Base-by-base conservation (phyloP, 1,140 invertebrate species). In the Lethocerus indicus region DNA sequence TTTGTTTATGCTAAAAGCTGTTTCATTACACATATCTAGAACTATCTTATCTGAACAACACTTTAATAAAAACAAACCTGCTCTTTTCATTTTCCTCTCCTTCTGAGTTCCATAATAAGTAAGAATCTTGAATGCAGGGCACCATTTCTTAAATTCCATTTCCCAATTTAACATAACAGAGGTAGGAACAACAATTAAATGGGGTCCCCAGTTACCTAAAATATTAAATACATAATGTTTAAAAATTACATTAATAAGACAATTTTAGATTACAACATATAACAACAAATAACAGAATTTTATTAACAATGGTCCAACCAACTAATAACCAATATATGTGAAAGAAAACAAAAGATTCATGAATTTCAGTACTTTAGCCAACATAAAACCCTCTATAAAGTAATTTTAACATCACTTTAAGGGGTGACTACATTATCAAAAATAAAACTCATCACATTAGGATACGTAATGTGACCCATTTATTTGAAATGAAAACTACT, bases 121-220 rank as follows among this genome's bases (percentile, higher is more conserved):
- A 53, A 99, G 71, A 60, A 99, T 93, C 76, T 99, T 99, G 60
- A 99, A 95, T 41, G 87, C 89, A 1, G 96, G 96, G 69, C 94
- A 98, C 95, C 96, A 99, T 66, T 98, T 98, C 67, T 98, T 99
- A 58, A 95, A 91, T 67, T 99, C 96, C 87, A 98, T 95, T 71
- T 99, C 96, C 96, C 96, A 99, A 70, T 99, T 99, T 28, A 99
- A 73, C 87, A 99, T 96, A n/a, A 99, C 95, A 59, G 93, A 98
- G 9, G 96, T 99, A 45, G 96, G 96, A 52, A 98, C 96, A 53
- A 99, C 87, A 56, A 99, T 93, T 9, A 99, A 72, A 76, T 99
- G 96, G 41, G 96, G 96, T 21, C 96, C 96, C 96, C 96, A 99
- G 63, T 80, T 74, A 49, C 72, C 74, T 74, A 55, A 39, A 63